A percentile compares a stretch with the other conserved stretches of the same genome.
These are phyloP conservation scores for Clarias platycephalus DNA, from an alignment of 2,797 vertebrate genomes.

Conservation along the genomic window DNA sequence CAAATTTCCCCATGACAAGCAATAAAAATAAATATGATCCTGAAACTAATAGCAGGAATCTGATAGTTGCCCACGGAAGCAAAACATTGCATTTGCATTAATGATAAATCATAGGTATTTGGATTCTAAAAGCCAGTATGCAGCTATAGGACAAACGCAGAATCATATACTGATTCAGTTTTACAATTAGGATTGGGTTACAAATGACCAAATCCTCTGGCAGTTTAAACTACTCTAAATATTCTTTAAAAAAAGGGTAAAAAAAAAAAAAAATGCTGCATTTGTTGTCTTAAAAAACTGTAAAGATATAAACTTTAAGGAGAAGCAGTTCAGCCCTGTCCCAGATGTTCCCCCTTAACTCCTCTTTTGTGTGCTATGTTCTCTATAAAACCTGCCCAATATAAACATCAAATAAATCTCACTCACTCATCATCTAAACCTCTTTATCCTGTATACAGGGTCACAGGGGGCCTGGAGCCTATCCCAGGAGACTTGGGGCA, in stretches of 20 bases:
- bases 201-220: neutral
- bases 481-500: too few relatives aligned
- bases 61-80: constrained; percentile 35
- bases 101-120: constrained; percentile 50
- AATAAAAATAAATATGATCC: constrained; percentile 41
- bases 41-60: constrained; percentile 34
- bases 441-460: too few relatives aligned
- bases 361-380: neutral
- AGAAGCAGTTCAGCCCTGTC: neutral
- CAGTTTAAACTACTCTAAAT: neutral
- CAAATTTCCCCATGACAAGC: constrained; percentile 39
- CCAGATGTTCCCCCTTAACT: neutral
- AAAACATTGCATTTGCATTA: constrained; percentile 54
- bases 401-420: neutral
- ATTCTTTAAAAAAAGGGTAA: neutral
- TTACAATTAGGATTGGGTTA: neutral
- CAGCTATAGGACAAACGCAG: constrained; percentile 21
- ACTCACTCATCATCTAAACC: too few relatives aligned
- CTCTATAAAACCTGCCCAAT: neutral
- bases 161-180: neutral
- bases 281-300: neutral
- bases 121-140: constrained; percentile 53
- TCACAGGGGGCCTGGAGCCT: too few relatives aligned
- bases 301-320: too few relatives aligned
- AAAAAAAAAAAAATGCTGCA: neutral